Conservation (phyloP, 2,888 invertebrate genomes). For the Zhuqinia jingwanae region DNA sequence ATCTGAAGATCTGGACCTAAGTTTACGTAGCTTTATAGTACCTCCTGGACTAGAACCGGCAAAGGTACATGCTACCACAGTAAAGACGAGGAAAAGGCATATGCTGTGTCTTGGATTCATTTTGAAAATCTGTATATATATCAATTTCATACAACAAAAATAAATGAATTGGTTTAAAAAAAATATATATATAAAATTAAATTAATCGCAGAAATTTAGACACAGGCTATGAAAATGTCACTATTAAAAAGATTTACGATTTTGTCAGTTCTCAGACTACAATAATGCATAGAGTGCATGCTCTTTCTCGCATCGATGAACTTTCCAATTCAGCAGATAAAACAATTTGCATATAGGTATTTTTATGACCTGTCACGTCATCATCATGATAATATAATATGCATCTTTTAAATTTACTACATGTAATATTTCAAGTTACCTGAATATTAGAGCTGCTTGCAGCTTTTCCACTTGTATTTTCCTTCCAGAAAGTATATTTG, state of each 20-base stretch:
- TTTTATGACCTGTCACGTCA: conserved; percentile 1
- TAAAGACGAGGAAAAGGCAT: conserved; percentile 73
- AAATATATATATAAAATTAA: not conserved
- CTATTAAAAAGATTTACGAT: not conserved
- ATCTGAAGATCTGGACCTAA: conserved; percentile 69
- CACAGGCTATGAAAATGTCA: conserved; percentile 20
- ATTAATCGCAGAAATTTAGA: not conserved
- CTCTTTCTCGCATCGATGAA: not conserved
- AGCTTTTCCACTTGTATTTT: conserved; percentile 40
- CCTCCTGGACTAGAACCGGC: conserved; percentile 69
- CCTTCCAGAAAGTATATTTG: conserved; percentile 41
- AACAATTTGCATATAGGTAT: not conserved
- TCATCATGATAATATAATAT: not conserved
- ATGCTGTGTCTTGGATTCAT: conserved; percentile 78
- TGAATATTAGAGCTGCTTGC: conserved; percentile 64
- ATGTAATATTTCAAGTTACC: conserved; percentile 13
- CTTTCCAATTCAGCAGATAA: conserved; percentile 41
- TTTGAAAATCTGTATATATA: conserved; percentile 67
- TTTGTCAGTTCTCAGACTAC: not conserved
- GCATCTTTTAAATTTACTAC: not conserved
- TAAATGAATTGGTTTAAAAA: no score
- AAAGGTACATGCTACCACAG: conserved; percentile 73
- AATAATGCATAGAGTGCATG: not conserved
- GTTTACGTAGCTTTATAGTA: conserved; percentile 71
- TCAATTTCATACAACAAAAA: conserved; percentile 18